Conservation (phyloP, 1,140 invertebrate species). For the Lucilia sericata region DNA sequence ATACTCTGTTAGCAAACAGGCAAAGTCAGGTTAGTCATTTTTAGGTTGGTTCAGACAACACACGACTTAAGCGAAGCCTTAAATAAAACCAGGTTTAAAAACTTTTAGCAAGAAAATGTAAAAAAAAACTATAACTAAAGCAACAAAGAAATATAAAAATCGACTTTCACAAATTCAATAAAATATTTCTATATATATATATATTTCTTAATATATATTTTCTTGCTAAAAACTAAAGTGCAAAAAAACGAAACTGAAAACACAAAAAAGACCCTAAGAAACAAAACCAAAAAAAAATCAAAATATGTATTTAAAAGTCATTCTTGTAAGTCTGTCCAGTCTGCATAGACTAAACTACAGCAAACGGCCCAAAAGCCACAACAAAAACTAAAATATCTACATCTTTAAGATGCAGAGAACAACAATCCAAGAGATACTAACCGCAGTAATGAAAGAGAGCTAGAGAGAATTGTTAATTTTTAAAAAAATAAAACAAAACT, state of each 20-base stretch:
- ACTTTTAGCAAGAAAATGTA: not conserved
- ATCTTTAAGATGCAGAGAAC: too few species aligned
- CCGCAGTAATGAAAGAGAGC: too few species aligned
- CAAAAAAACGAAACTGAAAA: not conserved
- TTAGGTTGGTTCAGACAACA: too few species aligned
- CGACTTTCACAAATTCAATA: not conserved
- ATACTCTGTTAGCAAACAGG: too few species aligned
- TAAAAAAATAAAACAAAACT: not conserved
- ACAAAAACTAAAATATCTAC: too few species aligned
- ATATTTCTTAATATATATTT: too few species aligned
- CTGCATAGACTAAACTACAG: too few species aligned
- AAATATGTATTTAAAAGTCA: not conserved
- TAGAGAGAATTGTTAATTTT: too few species aligned
- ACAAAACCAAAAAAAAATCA: not conserved
- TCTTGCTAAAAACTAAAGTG: not conserved
- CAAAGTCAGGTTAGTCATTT: too few species aligned
- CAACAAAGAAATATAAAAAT: not conserved
- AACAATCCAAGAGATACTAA: too few species aligned
- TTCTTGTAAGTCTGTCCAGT: not conserved
- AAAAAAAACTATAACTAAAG: not conserved
- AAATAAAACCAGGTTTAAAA: not conserved
- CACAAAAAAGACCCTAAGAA: not conserved
- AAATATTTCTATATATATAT: not conserved
- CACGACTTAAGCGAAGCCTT: not conserved
- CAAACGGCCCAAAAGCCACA: too few species aligned